phyloP scores from a whole-genome alignment of 1,140 invertebrate genomes.

The Drosophila sulfurigaster region DNA sequence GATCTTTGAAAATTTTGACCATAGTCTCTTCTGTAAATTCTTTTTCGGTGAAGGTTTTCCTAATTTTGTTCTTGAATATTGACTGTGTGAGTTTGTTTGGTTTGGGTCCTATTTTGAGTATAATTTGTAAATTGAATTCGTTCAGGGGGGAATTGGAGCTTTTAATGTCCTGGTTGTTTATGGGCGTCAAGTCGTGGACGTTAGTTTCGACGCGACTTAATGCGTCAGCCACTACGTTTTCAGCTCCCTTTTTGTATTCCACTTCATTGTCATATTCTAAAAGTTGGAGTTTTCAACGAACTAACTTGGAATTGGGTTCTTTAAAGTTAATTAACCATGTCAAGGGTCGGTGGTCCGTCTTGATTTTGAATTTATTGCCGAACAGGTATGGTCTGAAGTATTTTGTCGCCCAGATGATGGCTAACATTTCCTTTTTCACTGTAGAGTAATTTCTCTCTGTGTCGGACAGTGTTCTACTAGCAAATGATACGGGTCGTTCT shows the following conservation, averaged over 20 bases:
- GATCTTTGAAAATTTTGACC: neutral
- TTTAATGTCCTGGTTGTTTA: no score
- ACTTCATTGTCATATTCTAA: no score
- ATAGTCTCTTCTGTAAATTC: neutral
- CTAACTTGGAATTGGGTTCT: neutral
- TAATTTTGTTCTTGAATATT: neutral
- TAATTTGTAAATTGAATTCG: neutral
- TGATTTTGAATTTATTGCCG: neutral
- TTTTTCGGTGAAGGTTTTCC: neutral
- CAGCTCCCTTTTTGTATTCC: no score
- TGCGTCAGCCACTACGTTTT: no score
- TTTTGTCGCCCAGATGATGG: neutral
- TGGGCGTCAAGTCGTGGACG: no score
- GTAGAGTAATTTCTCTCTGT: neutral
- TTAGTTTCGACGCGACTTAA: no score
- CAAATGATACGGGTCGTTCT: conserved; percentile 39
- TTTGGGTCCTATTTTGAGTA: neutral
- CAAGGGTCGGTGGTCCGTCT: neutral
- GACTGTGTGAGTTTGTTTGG: neutral
- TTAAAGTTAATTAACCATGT: neutral
- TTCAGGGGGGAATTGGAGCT: neutral
- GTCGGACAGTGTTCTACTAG: conserved; percentile 34
- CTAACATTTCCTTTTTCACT: neutral
- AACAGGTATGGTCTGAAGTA: neutral
- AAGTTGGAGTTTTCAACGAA: neutral